Base-by-base conservation (phyloP, 2,888 invertebrate genomes). In the Hipparchia sbordonii region DNA sequence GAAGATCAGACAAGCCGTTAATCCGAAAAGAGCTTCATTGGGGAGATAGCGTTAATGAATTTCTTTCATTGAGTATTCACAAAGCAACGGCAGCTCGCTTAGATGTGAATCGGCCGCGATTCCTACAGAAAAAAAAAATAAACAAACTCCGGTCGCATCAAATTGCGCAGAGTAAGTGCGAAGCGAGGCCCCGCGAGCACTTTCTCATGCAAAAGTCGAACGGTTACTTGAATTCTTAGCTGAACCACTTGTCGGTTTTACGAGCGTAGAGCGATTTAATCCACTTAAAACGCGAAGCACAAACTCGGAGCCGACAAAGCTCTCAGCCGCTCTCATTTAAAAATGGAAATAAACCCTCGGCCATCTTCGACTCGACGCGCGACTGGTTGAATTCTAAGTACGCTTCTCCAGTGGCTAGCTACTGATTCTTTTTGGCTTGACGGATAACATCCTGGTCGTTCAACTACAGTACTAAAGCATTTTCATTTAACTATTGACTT, bases 271-370 rank as follows among this genome's bases (percentile, higher is more conserved):
- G 92, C 92, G 92, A 92, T 94, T 94, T 94, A 94, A 94, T 94
- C 94, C 94, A 94, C 94, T 94, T 94, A 94, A 93, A 94, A 94
- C 93, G 89, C 93, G 89, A 89, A 92, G 92, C 93, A 93, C 92
- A 92, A 90, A 89, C 93, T 92, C 90, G 79, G 82, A 88, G 89
- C 93, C 93, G 92, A 93, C 93, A 93, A 93, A 93, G 93, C 93
- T 93, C 93, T 93, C 91, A 91, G 92, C 89, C 92, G 92, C 89
- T 91, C 92, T 93, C 92, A 93, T 93, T 93, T 93, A 93, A 93
- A 93, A 93, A 93, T 93, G 93, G 93, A 93, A 93, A 93, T 93
- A 93, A 93, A 93, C 90, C 87, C 85, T 86, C 89, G 86, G 88
- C 91, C 92, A 92, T 93, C 93, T 93, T 92, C 93, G 92, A 92